phyloP scores from a whole-genome alignment of 2,888 invertebrate genomes.

The Andrena bucephala region DNA sequence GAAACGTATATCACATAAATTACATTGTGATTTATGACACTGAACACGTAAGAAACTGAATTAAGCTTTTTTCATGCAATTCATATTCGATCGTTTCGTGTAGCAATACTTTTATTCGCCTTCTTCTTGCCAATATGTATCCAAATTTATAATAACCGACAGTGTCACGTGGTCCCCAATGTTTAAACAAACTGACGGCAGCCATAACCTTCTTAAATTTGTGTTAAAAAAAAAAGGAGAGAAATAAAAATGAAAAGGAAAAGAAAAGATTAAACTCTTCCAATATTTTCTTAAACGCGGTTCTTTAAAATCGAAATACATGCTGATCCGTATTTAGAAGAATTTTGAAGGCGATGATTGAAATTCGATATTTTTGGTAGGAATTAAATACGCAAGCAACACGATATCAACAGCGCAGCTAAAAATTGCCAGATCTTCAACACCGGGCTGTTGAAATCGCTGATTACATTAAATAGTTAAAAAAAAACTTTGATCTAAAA shows the following conservation, averaged over 20 bases:
- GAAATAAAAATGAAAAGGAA: neutral
- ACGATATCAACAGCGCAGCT: neutral
- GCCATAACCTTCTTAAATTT: neutral
- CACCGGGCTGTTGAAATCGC: neutral
- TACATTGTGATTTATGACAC: conserved; percentile 13
- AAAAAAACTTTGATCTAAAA: neutral
- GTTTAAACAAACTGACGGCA: neutral
- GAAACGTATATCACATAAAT: conserved; percentile 10
- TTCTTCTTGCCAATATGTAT: neutral
- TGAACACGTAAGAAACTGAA: neutral
- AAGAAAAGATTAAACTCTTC: no score
- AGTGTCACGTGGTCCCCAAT: neutral
- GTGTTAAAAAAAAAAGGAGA: neutral
- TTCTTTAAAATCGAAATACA: no score
- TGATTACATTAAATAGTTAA: neutral
- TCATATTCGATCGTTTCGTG: neutral
- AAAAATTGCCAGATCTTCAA: conserved; percentile 14
- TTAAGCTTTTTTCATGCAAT: conserved; percentile 2
- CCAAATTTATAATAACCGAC: neutral
- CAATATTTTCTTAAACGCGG: no score
- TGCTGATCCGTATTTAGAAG: no score
- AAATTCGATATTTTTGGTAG: neutral
- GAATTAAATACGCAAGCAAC: neutral
- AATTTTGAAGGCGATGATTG: neutral
- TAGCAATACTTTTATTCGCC: neutral